phyloP scores from a whole-genome alignment of 2,888 invertebrate genomes.

The Diarsia mendica region DNA sequence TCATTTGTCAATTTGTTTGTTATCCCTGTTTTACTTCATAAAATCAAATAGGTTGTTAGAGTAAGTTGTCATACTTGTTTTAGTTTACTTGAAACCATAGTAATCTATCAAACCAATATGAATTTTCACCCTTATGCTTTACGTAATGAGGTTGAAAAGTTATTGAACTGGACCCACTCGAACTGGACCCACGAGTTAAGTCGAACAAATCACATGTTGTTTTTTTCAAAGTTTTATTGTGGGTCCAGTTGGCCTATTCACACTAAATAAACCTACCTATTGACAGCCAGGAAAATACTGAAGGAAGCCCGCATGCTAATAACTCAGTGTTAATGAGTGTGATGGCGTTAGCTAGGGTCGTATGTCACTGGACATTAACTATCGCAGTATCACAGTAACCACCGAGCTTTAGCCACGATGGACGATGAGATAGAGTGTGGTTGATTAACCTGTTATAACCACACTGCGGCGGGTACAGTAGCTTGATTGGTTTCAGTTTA shows the following conservation, averaged over 20 bases:
- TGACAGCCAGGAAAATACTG: constrained; percentile 33
- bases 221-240: no score
- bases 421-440: constrained; percentile 33
- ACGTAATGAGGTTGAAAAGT: no score
- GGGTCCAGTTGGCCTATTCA: no score
- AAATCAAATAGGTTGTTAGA: background rate
- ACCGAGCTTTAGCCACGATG: constrained; percentile 42
- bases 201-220: no score
- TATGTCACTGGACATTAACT: constrained; percentile 46
- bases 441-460: constrained; percentile 41
- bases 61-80: background rate
- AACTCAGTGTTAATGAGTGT: constrained; percentile 45
- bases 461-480: constrained; percentile 4
- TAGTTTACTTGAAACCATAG: background rate
- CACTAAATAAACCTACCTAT: constrained; percentile 1
- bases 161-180: no score
- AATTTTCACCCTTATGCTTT: no score
- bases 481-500: background rate
- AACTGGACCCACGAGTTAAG: no score
- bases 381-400: constrained; percentile 25
- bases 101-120: background rate
- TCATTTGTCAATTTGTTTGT: background rate
- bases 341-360: constrained; percentile 34
- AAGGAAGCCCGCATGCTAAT: constrained; percentile 37
- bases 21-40: background rate